Percentiles rank a stretch among this genome's conserved stretches.
Evolutionary conservation across 2,888 invertebrate genomes (phyloP).

Genomic region (Omphaloscelis lunosa): DNA sequence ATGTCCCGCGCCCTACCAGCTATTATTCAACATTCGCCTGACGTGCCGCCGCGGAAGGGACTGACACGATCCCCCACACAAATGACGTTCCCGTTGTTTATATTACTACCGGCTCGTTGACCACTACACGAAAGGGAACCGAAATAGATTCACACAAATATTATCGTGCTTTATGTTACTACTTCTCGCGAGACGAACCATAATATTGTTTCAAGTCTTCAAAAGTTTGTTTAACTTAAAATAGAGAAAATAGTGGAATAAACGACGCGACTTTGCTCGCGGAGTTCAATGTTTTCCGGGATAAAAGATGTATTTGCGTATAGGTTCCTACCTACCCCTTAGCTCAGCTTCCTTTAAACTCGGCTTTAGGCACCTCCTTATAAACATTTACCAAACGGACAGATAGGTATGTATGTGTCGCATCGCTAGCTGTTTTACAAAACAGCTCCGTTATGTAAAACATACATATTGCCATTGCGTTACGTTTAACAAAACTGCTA

Average conservation of each 20-base stretch:
- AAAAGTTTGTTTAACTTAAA: conserved; percentile 33
- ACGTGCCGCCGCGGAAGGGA: conserved; percentile 78
- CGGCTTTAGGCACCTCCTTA: too few species aligned
- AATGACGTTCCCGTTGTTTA: conserved; percentile 75
- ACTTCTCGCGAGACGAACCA: conserved; percentile 49
- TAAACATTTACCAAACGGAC: background rate
- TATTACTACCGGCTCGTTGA: conserved; percentile 76
- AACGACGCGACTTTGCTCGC: background rate
- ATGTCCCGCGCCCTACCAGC: conserved; percentile 83
- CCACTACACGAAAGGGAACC: conserved; percentile 74
- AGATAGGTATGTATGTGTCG: background rate
- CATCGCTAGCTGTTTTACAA: background rate
- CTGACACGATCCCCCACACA: conserved; percentile 72
- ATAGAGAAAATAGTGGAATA: background rate
- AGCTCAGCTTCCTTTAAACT: background rate
- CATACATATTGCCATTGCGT: background rate
- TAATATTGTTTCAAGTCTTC: conserved; percentile 45
- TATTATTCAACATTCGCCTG: conserved; percentile 75
- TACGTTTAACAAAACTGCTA: too few species aligned
- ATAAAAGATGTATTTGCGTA: background rate
- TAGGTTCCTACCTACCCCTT: too few species aligned
- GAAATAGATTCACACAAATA: conserved; percentile 73
- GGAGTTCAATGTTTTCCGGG: background rate
- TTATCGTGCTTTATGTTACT: conserved; percentile 56
- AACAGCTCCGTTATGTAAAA: background rate